Percentiles rank a stretch among this genome's conserved stretches.
Conservation (phyloP, 2,888 invertebrate genomes). For the Allolobophora icterica region DNA sequence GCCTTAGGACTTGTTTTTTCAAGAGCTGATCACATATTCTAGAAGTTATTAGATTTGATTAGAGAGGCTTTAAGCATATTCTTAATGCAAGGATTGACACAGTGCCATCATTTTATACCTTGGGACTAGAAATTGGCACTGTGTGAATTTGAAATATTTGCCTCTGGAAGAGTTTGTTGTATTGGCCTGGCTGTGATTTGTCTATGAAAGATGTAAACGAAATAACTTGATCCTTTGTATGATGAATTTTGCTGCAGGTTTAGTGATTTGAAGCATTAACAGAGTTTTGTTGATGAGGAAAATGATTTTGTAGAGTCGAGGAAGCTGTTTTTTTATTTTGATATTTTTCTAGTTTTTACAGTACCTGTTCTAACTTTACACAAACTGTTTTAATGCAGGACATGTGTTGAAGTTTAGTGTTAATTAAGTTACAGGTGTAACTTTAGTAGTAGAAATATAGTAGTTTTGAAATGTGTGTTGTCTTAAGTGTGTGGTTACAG, state of each 20-base stretch:
- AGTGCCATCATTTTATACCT: not conserved
- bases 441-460: not conserved
- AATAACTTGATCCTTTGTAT: not conserved
- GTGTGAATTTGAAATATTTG: not conserved
- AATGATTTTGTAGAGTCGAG: not conserved
- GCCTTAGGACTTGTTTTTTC: no score
- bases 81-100: not conserved
- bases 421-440: not conserved
- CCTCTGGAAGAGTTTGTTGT: not conserved
- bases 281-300: not conserved
- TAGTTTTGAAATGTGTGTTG: not conserved
- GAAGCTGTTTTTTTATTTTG: not conserved
- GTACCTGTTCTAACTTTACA: not conserved
- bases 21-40: no score
- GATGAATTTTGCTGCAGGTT: not conserved
- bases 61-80: not conserved
- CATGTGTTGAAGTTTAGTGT: not conserved
- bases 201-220: not conserved
- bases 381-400: not conserved
- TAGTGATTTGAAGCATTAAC: not conserved
- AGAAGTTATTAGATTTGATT: not conserved
- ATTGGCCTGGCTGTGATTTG: not conserved
- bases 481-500: not conserved
- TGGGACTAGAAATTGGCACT: not conserved
- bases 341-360: not conserved